These are phyloP conservation scores for Mycetomoellerius zeteki DNA, from an alignment of 1,140 invertebrate genomes.

Conservation along the genomic window DNA sequence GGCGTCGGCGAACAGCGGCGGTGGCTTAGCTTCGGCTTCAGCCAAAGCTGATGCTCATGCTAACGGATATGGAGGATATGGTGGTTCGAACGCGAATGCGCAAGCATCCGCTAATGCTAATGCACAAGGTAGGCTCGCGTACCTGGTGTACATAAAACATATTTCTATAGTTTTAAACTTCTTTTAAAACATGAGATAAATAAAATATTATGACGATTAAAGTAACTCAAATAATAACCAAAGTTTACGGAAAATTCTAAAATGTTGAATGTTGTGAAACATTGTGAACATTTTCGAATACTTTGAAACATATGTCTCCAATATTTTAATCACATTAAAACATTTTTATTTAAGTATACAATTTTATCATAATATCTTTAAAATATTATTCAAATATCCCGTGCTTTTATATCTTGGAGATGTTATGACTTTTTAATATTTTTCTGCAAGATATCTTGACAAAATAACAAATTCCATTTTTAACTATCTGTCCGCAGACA, in stretches of 20 bases:
- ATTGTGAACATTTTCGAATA: no score
- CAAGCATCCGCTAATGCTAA: conserved; percentile 58
- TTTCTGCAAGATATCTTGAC: no score
- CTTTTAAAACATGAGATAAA: not conserved
- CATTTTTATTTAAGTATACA: not conserved
- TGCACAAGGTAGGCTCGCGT: conserved; percentile 59
- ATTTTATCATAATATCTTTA: no score
- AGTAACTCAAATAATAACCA: not conserved
- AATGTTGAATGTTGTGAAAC: not conserved
- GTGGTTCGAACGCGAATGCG: conserved; percentile 60
- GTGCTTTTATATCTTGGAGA: no score
- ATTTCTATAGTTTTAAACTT: not conserved
- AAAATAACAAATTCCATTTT: no score
- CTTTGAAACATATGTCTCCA: not conserved
- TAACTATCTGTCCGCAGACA: no score
- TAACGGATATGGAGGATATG: conserved; percentile 48
- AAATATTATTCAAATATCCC: no score
- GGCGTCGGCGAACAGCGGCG: conserved; percentile 60
- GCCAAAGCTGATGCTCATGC: conserved; percentile 63
- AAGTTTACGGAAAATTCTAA: not conserved
- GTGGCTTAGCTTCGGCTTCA: conserved; percentile 31
- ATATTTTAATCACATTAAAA: not conserved
- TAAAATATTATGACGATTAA: not conserved
- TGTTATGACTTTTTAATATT: no score
- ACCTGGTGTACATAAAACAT: not conserved